phyloP scores from a whole-genome alignment of 1,140 invertebrate genomes.

The Drosophila aff. region DNA sequence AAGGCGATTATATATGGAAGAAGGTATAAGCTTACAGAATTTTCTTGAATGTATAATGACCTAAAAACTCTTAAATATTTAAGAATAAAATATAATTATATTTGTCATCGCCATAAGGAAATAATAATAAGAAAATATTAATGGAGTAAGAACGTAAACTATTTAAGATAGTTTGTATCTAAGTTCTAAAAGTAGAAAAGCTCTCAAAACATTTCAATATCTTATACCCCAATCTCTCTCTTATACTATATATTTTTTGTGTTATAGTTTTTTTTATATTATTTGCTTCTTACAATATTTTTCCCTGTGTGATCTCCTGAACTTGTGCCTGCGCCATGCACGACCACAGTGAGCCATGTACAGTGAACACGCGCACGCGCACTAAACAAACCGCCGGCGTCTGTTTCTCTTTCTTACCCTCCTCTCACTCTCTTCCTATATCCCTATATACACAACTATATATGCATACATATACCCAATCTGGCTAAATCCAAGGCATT shows the following conservation, averaged over 20 bases:
- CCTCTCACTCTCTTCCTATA: neutral
- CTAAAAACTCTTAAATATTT: neutral
- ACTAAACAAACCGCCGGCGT: conserved; percentile 74
- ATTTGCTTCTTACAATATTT: neutral
- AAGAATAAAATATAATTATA: too few relatives aligned
- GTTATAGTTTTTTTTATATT: neutral
- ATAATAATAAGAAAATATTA: neutral
- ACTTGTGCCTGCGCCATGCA: conserved; percentile 48
- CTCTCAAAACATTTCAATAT: too few relatives aligned
- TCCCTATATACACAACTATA: neutral
- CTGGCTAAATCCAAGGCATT: conserved; percentile 46
- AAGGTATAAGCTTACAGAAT: neutral
- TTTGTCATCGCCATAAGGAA: neutral
- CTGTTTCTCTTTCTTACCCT: conserved; percentile 25
- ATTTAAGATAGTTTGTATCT: neutral
- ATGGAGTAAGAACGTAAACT: too few relatives aligned
- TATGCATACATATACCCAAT: conserved; percentile 9
- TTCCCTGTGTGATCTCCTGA: conserved; percentile 18
- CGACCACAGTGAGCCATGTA: conserved; percentile 48
- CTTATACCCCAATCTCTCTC: neutral
- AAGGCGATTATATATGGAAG: neutral
- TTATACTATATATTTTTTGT: neutral
- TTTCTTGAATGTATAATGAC: neutral
- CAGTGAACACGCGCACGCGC: conserved; percentile 76
- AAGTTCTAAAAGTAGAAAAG: neutral